Evolutionary conservation across 2,888 invertebrate genomes (phyloP).

Genomic region (Limnephilus rhombicus): DNA sequence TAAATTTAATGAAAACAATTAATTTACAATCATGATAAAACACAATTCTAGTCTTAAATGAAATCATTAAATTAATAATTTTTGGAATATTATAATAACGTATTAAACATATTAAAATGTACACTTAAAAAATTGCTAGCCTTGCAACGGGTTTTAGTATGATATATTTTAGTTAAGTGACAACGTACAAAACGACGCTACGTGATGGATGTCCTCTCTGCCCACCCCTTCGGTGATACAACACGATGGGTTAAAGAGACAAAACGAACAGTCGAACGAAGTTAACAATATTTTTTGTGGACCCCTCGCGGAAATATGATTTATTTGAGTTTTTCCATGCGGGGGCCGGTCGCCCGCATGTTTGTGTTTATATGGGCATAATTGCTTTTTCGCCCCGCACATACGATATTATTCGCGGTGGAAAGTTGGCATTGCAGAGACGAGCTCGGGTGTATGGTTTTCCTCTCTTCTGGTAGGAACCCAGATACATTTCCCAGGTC

Average conservation of each 20-base stretch:
- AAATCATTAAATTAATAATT: background rate
- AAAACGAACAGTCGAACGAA: background rate
- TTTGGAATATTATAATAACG: too few relatives aligned
- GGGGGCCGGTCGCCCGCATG: background rate
- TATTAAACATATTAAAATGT: too few relatives aligned
- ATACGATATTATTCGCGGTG: background rate
- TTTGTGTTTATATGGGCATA: background rate
- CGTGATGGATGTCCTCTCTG: background rate
- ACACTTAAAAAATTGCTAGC: background rate
- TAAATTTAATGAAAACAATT: background rate
- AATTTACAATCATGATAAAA: background rate
- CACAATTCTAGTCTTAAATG: background rate
- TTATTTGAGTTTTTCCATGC: background rate
- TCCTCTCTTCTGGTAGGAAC: background rate
- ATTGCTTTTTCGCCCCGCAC: background rate
- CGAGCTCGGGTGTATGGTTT: slow-evolving; percentile 10
- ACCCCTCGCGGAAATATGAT: background rate
- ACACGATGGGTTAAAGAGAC: background rate
- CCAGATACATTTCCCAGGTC: background rate
- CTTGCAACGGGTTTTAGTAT: background rate
- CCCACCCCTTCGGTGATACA: background rate
- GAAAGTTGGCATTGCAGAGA: slow-evolving; percentile 2
- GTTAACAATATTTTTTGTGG: background rate
- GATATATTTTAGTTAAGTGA: background rate
- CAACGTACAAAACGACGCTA: background rate